These are phyloP conservation scores for Hapalemur alaotrensis DNA, from an alignment of 2,797 vertebrate genomes.

Conservation along the genomic window DNA sequence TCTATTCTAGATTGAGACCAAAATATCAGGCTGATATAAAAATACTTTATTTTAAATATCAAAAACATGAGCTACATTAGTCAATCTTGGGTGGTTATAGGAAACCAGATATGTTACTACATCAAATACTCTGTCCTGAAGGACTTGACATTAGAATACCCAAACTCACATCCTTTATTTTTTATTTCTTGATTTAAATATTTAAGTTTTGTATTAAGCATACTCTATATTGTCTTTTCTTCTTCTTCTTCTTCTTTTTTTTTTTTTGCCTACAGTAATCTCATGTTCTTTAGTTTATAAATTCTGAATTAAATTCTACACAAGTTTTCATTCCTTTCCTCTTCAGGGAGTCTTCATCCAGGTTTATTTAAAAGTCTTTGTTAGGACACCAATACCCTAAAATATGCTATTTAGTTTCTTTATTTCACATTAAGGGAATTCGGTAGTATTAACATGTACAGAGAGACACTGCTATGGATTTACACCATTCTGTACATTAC, in stretches of 20 bases:
- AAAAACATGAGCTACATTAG: slow-evolving; percentile 27
- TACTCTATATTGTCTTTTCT: not conserved
- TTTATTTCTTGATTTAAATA: slow-evolving; percentile 31
- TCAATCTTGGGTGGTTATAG: not conserved
- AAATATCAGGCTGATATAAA: slow-evolving; percentile 33
- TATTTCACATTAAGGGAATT: slow-evolving; percentile 28
- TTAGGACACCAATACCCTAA: slow-evolving; percentile 5
- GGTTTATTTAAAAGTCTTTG: slow-evolving; percentile 34
- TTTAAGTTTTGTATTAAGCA: slow-evolving; percentile 25
- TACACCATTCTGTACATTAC: not conserved
- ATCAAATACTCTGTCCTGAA: slow-evolving; percentile 21
- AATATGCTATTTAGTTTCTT: slow-evolving; percentile 4
- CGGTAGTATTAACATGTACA: not conserved
- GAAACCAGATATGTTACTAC: slow-evolving; percentile 31
- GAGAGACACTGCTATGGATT: slow-evolving; percentile 14
- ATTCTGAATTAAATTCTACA: not conserved
- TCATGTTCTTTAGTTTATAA: not conserved
- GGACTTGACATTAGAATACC: slow-evolving; percentile 16
- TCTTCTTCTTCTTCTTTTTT: no score
- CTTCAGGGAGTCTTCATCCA: not conserved
- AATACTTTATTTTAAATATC: slow-evolving; percentile 45
- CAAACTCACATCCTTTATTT: slow-evolving; percentile 15
- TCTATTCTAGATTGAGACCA: slow-evolving; percentile 20
- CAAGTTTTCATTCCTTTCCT: slow-evolving; percentile 24
- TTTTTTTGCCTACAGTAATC: no score